Base-by-base conservation (phyloP, 2,797 vertebrate species). In the Botia almorhae region DNA sequence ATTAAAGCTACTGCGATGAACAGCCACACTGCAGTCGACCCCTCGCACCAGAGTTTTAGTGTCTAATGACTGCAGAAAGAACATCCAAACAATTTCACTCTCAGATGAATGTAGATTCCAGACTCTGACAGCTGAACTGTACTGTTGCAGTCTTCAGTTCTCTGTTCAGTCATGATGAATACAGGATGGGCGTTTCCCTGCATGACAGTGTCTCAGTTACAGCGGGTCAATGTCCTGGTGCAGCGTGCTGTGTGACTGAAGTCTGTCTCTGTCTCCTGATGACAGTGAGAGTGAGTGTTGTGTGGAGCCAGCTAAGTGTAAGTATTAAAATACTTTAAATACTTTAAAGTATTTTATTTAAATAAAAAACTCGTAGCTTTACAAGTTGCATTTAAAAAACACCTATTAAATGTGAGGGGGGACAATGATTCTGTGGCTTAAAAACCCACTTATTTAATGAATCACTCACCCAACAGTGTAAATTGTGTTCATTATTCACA, bases 21-120 rank as follows among this genome's bases (percentile, higher is more conserved):
- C 36, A 39, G 69, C 55, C 71, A 61, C 36, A 36, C 69, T 81
- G 58, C 17, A 74, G 65, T 78, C 78, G 78, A 79, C 73, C 78
- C 65, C 61, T 43, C 21, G 56, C 65, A 67, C 58, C 65, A 65
- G 77, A 87, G 76, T 65, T 80, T 53, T 64, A 71, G 68, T 33
- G n/a, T 77, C 65, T 74, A 83, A 85, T 84, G 83, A 80, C 82
- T 71, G 33, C 17, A 76, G 81, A 77, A 80, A 80, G 61, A 61
- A 67, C 64, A 78, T 83, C 70, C 51, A 77, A 70, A 76, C 72
- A 74, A 82, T 76, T 74, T 60, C 69, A 76, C 26, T 48, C 36
- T n/a, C 1, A 58, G 68, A 76, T 56, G 77, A 81, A 83, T 71
- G 50, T 81, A 68, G 74, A 65, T 67, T 43, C 55, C 43, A 81